Evolutionary conservation across 2,113 vertebrate species (phyloP), one percentile per base, ranked within the genome.

Genomic region (Esox niger): DNA sequence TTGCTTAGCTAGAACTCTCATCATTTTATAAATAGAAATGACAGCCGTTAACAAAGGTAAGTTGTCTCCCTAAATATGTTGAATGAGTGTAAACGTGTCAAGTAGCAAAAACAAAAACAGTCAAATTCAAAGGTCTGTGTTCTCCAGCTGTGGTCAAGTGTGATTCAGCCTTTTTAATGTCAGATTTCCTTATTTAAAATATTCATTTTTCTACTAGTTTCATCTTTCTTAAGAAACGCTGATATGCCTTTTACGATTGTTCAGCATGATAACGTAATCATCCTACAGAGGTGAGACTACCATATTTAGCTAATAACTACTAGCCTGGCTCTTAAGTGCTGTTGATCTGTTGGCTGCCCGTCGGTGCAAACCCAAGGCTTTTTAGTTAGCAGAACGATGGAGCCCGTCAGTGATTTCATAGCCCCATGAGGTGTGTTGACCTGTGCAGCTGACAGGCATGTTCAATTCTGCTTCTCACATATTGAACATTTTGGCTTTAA

Each of bases 371-470:
- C n/a, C 25, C 1, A 56, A 68, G 70, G 63, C 59, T 35, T 13
- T 68, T 70, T 46, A 47, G 17, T 21, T 11, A 5, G 31, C 33
- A 60, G 27, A 46, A 60, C 27, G 55, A 52, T 35, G 62, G 26
- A 20, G 52, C 67, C 60, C 21, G 20, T 68, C 55, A 76, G 54
- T 46, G 64, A 80, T 80, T 71, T 32, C 2, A 35, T 64, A n/a
- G 66, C 47, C 61, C 25, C 57, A 58, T 13, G 52, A 55, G 23
- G 66, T 33, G 26, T 55, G 56, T 66, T 20, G 27, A 73, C 72
- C 13, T 13, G 58, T 69, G 31, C 15, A 15, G 52, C 65, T 52
- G 25, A 69, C 31, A 43, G n/a, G 38, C 25, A 11, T 69, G 60
- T 63, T 6, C 27, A 29, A 11, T 32, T 43, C 56, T 33, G 30